Percentiles rank a stretch among this genome's conserved stretches.
Conservation (phyloP, 2,888 invertebrate genomes). For the Itoplectis maculator region DNA sequence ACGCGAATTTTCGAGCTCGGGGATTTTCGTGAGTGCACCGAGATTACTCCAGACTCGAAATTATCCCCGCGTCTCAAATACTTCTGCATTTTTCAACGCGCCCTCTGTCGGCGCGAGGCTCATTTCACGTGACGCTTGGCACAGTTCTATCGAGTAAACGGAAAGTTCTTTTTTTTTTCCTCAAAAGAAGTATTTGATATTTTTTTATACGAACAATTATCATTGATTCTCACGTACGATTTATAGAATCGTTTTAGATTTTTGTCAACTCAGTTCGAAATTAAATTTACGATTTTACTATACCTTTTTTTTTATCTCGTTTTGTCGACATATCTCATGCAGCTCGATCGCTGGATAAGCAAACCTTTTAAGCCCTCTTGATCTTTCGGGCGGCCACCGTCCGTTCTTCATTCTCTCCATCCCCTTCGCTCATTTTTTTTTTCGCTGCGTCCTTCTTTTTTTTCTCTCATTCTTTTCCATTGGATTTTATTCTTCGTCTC, state of each 20-base stretch:
- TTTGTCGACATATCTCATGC: not conserved
- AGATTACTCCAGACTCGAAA: not conserved
- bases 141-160: too few relatives aligned
- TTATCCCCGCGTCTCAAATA: not conserved
- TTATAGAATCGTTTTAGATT: too few relatives aligned
- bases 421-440: not conserved
- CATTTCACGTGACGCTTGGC: too few relatives aligned
- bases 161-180: too few relatives aligned
- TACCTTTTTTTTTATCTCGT: not conserved
- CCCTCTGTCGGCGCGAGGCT: too few relatives aligned
- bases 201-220: too few relatives aligned
- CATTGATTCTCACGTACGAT: too few relatives aligned
- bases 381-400: not conserved
- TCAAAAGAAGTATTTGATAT: too few relatives aligned
- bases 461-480: not conserved
- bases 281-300: not conserved
- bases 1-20: conserved; percentile 10
- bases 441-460: not conserved
- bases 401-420: not conserved
- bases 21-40: conserved; percentile 20
- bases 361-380: not conserved
- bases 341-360: not conserved
- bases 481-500: conserved; percentile 15
- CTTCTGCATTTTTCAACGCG: not conserved
- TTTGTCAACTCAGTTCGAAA: too few relatives aligned